A percentile compares a stretch with the other conserved stretches of the same genome.
Evolutionary conservation across 1,140 invertebrate species (phyloP).

Genomic region (Kradibia gibbosae): DNA sequence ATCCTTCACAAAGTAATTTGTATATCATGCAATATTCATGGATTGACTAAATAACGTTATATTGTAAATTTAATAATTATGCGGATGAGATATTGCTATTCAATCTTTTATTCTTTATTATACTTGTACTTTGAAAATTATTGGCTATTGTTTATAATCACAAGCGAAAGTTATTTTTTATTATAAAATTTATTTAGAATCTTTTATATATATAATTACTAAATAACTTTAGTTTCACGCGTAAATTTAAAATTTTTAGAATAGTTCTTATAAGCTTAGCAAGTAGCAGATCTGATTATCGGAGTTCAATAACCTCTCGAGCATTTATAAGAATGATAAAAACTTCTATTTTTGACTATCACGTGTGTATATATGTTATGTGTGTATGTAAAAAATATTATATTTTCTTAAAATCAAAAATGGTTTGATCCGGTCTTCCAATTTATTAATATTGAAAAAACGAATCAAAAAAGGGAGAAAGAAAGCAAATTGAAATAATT

Average conservation of each 20-base stretch:
- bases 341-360: too few species aligned
- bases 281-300: background rate
- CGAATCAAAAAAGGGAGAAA: too few species aligned
- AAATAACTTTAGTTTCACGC: background rate
- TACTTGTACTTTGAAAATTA: constrained; percentile 43
- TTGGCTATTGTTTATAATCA: constrained; percentile 36
- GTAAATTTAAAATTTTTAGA: background rate
- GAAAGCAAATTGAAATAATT: too few species aligned
- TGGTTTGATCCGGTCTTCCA: too few species aligned
- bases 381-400: too few species aligned
- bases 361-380: too few species aligned
- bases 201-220: constrained; percentile 19
- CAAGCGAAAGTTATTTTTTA: background rate
- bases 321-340: background rate
- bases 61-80: constrained; percentile 43
- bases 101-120: constrained; percentile 23
- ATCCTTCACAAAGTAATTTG: background rate
- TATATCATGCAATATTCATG: background rate
- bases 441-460: too few species aligned
- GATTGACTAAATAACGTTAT: constrained; percentile 18
- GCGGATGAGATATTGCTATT: constrained; percentile 7
- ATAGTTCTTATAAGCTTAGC: background rate
- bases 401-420: too few species aligned
- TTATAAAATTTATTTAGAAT: too few species aligned
- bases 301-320: background rate